These are phyloP conservation scores for Oriolus oriolus DNA, from an alignment of 2,113 vertebrate species.

Conservation along the genomic window DNA sequence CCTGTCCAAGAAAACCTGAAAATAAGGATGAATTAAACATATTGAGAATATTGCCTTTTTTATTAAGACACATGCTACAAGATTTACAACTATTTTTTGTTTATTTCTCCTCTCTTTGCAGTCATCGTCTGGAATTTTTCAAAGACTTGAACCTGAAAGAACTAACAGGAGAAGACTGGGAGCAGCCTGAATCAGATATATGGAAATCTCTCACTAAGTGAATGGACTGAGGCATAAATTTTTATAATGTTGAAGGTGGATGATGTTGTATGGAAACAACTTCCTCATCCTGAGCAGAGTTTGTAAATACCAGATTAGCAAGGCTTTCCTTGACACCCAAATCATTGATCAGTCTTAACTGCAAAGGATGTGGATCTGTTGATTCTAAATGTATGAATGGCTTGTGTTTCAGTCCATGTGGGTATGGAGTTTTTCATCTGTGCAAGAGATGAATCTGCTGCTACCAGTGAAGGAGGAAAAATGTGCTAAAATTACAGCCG, in stretches of 20 bases:
- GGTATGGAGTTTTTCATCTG: background rate
- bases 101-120: slow-evolving; percentile 25
- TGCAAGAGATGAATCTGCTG: background rate
- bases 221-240: background rate
- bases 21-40: background rate
- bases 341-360: background rate
- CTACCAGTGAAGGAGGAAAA: background rate
- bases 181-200: slow-evolving; percentile 66
- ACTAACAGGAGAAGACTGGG: slow-evolving; percentile 67
- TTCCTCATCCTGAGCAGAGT: background rate
- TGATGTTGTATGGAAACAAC: background rate
- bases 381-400: background rate
- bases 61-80: background rate
- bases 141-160: slow-evolving; percentile 56
- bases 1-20: background rate
- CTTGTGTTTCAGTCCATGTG: background rate
- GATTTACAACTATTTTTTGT: background rate
- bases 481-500: background rate
- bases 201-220: slow-evolving; percentile 42
- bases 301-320: background rate
- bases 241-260: background rate
- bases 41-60: background rate
- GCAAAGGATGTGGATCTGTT: background rate
- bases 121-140: slow-evolving; percentile 77
- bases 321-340: background rate